phyloP scores from a whole-genome alignment of 2,797 vertebrate genomes.

The Stomatorhinus walkeri region DNA sequence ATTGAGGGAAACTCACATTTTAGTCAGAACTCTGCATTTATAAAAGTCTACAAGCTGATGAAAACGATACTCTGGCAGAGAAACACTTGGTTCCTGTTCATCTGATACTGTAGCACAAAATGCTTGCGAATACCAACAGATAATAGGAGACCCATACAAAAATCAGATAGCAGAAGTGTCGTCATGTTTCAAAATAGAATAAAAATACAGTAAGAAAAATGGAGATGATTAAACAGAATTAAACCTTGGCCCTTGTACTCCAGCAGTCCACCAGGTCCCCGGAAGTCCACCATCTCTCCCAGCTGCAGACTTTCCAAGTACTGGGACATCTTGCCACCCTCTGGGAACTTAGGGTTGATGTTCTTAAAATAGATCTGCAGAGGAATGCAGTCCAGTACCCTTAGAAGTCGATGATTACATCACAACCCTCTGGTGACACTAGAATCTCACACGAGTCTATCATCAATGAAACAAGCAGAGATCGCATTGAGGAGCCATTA shows the following conservation, averaged over 20 bases:
- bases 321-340: constrained; percentile 66
- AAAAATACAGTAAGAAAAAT: not conserved
- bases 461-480: not conserved
- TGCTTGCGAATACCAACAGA: not conserved
- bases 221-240: not conserved
- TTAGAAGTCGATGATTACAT: not conserved
- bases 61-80: not conserved
- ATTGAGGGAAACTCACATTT: not conserved
- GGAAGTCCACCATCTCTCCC: constrained; percentile 58
- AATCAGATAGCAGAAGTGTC: not conserved
- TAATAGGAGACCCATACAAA: not conserved
- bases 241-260: constrained; percentile 56
- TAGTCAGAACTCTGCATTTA: not conserved
- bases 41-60: not conserved
- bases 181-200: not conserved
- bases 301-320: constrained; percentile 55
- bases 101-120: not conserved
- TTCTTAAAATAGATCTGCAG: constrained; percentile 59
- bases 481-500: constrained; percentile 25
- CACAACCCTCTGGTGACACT: not conserved
- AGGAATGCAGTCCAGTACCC: not conserved
- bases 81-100: not conserved
- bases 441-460: not conserved
- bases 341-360: constrained; percentile 59
- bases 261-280: constrained; percentile 59